These are phyloP conservation scores for Leuciscus idus DNA, from an alignment of 2,113 vertebrate species.

Conservation along the genomic window DNA sequence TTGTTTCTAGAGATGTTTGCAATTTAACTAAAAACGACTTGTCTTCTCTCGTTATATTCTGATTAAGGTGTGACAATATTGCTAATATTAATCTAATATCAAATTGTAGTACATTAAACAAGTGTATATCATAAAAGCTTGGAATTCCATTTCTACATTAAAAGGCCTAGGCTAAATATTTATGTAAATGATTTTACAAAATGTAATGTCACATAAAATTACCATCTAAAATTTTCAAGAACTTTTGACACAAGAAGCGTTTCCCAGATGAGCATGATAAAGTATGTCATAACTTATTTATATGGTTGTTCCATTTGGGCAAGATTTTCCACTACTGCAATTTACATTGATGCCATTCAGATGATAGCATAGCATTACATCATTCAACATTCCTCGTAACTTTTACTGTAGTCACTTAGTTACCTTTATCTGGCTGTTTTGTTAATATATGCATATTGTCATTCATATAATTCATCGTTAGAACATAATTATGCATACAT, in stretches of 20 bases:
- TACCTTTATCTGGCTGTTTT: background rate
- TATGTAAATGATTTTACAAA: background rate
- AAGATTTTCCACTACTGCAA: background rate
- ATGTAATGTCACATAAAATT: background rate
- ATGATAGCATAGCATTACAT: background rate
- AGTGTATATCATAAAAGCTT: background rate
- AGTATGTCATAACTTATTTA: background rate
- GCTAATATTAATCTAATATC: background rate
- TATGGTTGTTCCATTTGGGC: background rate
- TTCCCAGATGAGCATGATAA: background rate
- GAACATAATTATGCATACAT: background rate
- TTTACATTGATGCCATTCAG: background rate
- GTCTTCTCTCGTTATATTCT: background rate
- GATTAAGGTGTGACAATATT: background rate
- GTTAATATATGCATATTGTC: background rate
- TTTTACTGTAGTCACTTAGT: background rate
- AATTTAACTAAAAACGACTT: background rate
- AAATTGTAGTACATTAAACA: background rate
- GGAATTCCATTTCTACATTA: background rate
- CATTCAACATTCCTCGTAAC: background rate
- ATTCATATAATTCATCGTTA: background rate
- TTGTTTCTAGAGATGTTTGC: background rate
- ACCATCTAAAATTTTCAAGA: background rate
- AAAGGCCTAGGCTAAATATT: background rate
- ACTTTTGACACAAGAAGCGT: background rate